A percentile compares a stretch with the other conserved stretches of the same genome.
Evolutionary conservation across 2,888 invertebrate species (phyloP).

Genomic region (Drosophila testacea): DNA sequence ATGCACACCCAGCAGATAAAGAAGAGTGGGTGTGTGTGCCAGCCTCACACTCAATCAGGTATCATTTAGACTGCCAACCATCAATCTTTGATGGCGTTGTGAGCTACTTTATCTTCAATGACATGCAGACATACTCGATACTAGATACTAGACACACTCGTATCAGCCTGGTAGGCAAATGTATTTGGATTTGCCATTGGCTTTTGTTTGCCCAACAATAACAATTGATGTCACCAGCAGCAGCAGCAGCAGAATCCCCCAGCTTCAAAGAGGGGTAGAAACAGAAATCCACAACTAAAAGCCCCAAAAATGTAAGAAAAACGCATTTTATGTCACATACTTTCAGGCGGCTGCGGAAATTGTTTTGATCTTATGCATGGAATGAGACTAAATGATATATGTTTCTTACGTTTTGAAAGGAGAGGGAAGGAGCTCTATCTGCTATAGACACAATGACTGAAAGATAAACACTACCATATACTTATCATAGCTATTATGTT

Average conservation of each 20-base stretch:
- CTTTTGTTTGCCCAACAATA: constrained; percentile 77
- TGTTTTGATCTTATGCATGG: constrained; percentile 19
- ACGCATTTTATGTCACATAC: constrained; percentile 62
- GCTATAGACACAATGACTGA: constrained; percentile 28
- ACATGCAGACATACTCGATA: constrained; percentile 63
- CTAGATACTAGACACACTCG: constrained; percentile 37
- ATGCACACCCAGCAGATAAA: constrained; percentile 52
- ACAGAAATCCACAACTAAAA: constrained; percentile 42
- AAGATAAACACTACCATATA: constrained; percentile 45
- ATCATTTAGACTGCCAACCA: constrained; percentile 72
- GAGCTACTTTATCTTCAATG: constrained; percentile 67
- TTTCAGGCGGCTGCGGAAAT: constrained; percentile 60
- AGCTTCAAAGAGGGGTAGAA: constrained; percentile 18
- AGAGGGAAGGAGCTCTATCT: constrained; percentile 5
- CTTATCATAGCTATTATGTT: constrained; percentile 27
- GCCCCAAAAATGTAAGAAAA: constrained; percentile 30
- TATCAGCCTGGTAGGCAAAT: constrained; percentile 65
- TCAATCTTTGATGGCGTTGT: constrained; percentile 71
- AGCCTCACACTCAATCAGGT: constrained; percentile 71
- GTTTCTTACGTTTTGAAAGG: constrained; percentile 10
- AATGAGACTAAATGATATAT: constrained; percentile 45
- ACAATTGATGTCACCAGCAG: constrained; percentile 76
- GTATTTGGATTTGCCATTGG: constrained; percentile 65
- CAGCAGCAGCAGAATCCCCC: constrained; percentile 66
- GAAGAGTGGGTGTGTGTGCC: too few relatives aligned